phyloP scores from a whole-genome alignment of 2,888 invertebrate genomes.

The Yponomeuta malinellus region DNA sequence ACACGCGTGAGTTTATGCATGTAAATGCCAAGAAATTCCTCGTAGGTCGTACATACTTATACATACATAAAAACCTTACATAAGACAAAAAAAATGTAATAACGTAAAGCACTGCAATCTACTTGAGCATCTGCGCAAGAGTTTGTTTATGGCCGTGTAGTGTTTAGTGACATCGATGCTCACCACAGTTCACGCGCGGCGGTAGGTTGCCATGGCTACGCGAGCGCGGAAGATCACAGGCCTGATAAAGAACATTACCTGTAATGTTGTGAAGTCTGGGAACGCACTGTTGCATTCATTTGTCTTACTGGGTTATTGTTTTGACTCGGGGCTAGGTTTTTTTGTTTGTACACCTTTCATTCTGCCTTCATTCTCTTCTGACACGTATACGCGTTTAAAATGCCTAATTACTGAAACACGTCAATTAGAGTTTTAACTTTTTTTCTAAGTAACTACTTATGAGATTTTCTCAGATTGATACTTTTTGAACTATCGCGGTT shows the following conservation, averaged over 20 bases:
- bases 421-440: too few species aligned
- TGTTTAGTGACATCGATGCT: slow-evolving; percentile 16
- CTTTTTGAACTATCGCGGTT: too few species aligned
- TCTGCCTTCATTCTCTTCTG: too few species aligned
- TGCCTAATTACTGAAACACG: too few species aligned
- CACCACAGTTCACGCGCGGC: slow-evolving; percentile 10
- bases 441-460: too few species aligned
- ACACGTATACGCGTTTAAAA: too few species aligned
- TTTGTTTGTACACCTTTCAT: not conserved
- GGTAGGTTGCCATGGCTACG: slow-evolving; percentile 6
- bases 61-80: too few species aligned
- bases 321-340: not conserved
- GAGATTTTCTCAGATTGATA: too few species aligned
- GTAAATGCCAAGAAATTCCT: too few species aligned
- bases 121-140: not conserved
- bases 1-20: too few species aligned
- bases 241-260: slow-evolving; percentile 9
- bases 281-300: not conserved
- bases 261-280: slow-evolving; percentile 1
- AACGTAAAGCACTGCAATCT: not conserved
- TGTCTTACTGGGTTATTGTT: not conserved
- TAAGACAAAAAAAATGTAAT: too few species aligned
- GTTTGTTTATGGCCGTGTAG: not conserved
- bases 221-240: not conserved
- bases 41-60: too few species aligned